These are phyloP conservation scores for Hyaena hyaena DNA, from an alignment of 2,113 vertebrate genomes.

Conservation along the genomic window DNA sequence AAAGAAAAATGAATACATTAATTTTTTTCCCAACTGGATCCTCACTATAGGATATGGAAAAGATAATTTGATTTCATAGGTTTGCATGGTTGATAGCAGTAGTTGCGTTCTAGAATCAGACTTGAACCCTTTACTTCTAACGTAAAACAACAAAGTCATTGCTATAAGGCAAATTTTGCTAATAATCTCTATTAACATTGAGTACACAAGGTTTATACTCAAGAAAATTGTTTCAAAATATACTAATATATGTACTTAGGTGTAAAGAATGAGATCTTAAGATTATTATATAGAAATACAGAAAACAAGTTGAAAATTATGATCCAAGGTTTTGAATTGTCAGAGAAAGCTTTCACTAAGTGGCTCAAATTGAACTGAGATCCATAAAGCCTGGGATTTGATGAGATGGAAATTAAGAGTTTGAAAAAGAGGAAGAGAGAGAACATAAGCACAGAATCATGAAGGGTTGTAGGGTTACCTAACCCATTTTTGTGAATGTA, in stretches of 20 bases:
- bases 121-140: background rate
- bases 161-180: background rate
- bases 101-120: background rate
- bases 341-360: background rate
- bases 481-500: rapidly evolving
- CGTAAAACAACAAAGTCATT: background rate
- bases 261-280: background rate
- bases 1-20: background rate
- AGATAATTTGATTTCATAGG: background rate
- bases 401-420: background rate
- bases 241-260: background rate
- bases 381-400: background rate
- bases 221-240: background rate
- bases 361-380: background rate
- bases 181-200: background rate
- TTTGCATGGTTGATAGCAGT: background rate
- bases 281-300: background rate
- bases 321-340: background rate
- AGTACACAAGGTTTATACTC: background rate
- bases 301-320: background rate
- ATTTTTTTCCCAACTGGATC: background rate
- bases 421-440: background rate
- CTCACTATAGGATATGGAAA: background rate
- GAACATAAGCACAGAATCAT: background rate
- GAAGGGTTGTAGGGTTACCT: too few relatives aligned